Evolutionary conservation across 2,797 vertebrate genomes (phyloP).

Genomic region (Enteromius viviparus): DNA sequence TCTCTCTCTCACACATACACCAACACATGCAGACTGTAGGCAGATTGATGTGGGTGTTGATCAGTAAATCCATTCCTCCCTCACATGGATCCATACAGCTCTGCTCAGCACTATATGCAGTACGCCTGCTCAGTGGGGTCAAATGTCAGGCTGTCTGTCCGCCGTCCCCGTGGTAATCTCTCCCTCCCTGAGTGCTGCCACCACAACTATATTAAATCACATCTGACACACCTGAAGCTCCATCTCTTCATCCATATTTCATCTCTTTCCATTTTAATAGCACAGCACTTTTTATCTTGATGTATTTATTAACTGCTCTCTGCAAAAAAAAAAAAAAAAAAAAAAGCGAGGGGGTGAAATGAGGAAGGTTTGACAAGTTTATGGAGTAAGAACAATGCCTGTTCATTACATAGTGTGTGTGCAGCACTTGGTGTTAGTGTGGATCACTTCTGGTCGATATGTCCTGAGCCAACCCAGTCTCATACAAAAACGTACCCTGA

Average conservation of each 20-base stretch:
- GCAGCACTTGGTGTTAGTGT: constrained; percentile 61
- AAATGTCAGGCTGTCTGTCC: constrained; percentile 83
- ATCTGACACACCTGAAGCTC: constrained; percentile 91
- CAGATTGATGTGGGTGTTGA: constrained; percentile 51
- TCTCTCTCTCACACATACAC: not conserved
- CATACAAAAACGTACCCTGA: too few species aligned
- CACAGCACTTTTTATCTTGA: constrained; percentile 93
- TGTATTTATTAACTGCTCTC: constrained; percentile 96
- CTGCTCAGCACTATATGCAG: constrained; percentile 45
- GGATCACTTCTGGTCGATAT: constrained; percentile 64
- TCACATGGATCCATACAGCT: constrained; percentile 51
- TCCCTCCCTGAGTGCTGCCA: constrained; percentile 76
- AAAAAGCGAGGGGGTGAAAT: constrained; percentile 78
- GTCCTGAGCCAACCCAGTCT: too few species aligned
- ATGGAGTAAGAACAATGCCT: constrained; percentile 92
- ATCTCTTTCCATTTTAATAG: constrained; percentile 88
- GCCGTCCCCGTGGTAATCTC: constrained; percentile 84
- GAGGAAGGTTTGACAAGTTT: constrained; percentile 92
- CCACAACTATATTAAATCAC: constrained; percentile 94
- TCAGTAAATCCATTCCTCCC: constrained; percentile 44
- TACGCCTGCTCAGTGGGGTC: constrained; percentile 80
- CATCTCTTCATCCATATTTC: constrained; percentile 97
- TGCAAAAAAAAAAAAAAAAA: constrained; percentile 76
- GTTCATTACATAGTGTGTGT: constrained; percentile 85
- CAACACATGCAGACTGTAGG: constrained; percentile 41